phyloP scores from a whole-genome alignment of 2,888 invertebrate genomes.

The Sphaerophoria rueppellii region DNA sequence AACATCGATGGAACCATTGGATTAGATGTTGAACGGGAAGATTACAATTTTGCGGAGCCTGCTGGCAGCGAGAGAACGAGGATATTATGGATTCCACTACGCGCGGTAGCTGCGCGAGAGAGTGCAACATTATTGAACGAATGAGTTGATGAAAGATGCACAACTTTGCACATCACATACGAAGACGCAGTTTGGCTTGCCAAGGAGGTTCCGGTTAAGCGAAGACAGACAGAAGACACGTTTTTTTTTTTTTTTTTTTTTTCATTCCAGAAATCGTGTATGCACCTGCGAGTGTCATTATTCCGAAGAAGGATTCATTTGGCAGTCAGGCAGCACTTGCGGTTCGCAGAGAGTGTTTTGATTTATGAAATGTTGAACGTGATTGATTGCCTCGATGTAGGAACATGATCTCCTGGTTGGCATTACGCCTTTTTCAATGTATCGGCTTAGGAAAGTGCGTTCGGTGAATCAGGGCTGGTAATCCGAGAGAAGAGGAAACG shows the following conservation, averaged over 20 bases:
- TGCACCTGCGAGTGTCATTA: conserved; percentile 72
- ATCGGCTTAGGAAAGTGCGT: no score
- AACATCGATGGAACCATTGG: conserved; percentile 5
- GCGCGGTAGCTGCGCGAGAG: conserved; percentile 59
- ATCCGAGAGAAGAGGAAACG: no score
- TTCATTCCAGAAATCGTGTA: conserved; percentile 41
- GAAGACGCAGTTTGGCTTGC: conserved; percentile 22
- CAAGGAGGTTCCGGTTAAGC: conserved; percentile 40
- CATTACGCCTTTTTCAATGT: no score
- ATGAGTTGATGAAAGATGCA: conserved; percentile 71
- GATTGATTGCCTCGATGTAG: conserved; percentile 57
- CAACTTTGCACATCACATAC: background rate
- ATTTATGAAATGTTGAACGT: conserved; percentile 71
- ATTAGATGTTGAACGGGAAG: conserved; percentile 23
- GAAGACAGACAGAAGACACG: background rate
- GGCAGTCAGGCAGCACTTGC: no score
- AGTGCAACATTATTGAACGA: conserved; percentile 61
- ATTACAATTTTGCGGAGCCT: conserved; percentile 64
- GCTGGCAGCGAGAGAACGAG: conserved; percentile 51
- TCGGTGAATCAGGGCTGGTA: no score
- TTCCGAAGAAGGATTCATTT: conserved; percentile 56
- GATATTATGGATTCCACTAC: conserved; percentile 45
- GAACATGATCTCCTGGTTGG: no score
- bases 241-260: background rate
- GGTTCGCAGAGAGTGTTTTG: conserved; percentile 55